Evolutionary conservation across 2,888 invertebrate species (phyloP).

Genomic region (Cryptops parisi): DNA sequence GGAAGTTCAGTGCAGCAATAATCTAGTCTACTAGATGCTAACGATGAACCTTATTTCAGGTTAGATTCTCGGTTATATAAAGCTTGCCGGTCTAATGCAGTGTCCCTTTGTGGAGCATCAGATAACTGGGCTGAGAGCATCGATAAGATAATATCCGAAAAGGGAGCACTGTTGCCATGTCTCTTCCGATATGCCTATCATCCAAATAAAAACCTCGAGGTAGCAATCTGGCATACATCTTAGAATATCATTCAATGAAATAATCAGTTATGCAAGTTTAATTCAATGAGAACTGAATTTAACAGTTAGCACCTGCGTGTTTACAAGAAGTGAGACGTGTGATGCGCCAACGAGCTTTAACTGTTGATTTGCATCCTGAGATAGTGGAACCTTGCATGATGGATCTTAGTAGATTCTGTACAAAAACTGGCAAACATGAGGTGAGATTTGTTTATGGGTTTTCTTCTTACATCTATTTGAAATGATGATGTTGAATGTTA

Average conservation of each 20-base stretch:
- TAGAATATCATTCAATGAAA: too few species aligned
- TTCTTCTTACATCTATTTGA: background rate
- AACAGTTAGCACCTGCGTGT: constrained; percentile 39
- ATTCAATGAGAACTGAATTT: constrained; percentile 11
- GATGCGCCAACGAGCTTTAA: constrained; percentile 82
- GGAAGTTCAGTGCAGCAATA: too few species aligned
- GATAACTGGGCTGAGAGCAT: constrained; percentile 56
- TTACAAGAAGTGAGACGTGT: constrained; percentile 64
- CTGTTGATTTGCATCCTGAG: constrained; percentile 85
- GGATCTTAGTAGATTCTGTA: constrained; percentile 70
- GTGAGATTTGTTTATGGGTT: constrained; percentile 22
- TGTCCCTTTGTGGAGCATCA: constrained; percentile 61
- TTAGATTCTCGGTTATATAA: constrained; percentile 76
- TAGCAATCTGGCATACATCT: too few species aligned
- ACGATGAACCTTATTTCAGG: constrained; percentile 36
- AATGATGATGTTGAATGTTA: constrained; percentile 3
- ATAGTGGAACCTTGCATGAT: constrained; percentile 79
- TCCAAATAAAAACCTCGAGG: constrained; percentile 24
- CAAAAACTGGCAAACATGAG: constrained; percentile 69
- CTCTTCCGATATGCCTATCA: constrained; percentile 50
- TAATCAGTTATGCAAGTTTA: background rate
- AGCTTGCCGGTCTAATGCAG: constrained; percentile 76
- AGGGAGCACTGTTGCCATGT: constrained; percentile 75
- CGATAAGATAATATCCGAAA: constrained; percentile 54
- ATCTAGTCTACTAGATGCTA: too few species aligned